Evolutionary conservation across 2,113 vertebrate genomes (phyloP).

Genomic region (Bettongia penicillata): DNA sequence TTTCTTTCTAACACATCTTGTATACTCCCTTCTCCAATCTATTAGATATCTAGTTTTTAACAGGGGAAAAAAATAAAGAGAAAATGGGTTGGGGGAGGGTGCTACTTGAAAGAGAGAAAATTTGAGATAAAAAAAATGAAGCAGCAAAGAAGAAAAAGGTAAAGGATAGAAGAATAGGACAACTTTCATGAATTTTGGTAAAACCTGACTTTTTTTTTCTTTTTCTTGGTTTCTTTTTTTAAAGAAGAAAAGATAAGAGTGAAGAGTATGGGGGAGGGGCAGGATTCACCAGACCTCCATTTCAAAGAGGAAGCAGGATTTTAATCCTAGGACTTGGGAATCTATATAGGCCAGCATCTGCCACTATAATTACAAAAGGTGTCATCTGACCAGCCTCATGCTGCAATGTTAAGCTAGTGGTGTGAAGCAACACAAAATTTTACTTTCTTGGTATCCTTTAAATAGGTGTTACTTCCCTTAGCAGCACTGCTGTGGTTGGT

Average conservation of each 20-base stretch:
- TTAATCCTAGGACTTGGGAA: conserved; percentile 57
- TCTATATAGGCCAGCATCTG: conserved; percentile 64
- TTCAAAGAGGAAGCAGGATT: conserved; percentile 73
- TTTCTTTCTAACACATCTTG: conserved; percentile 19
- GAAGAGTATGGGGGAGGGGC: not conserved
- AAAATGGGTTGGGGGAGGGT: conserved; percentile 11
- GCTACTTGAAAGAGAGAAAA: not conserved
- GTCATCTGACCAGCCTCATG: conserved; percentile 58
- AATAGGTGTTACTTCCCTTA: conserved; percentile 73
- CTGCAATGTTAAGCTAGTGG: conserved; percentile 55
- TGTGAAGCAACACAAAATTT: conserved; percentile 77
- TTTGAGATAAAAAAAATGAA: conserved; percentile 37
- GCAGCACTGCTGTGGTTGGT: conserved; percentile 40
- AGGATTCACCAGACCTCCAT: conserved; percentile 49
- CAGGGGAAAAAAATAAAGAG: conserved; percentile 47
- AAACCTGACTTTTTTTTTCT: conserved; percentile 11
- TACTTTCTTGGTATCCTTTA: conserved; percentile 71
- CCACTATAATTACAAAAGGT: conserved; percentile 68
- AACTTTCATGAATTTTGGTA: conserved; percentile 10
- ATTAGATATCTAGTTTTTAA: conserved; percentile 30
- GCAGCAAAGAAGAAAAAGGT: not conserved
- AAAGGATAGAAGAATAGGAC: conserved; percentile 8
- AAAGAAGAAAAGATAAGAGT: conserved; percentile 26
- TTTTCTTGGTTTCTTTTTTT: not conserved
- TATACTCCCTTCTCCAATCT: conserved; percentile 8